A percentile compares a stretch with the other conserved stretches of the same genome.
phyloP scores from a whole-genome alignment of 64 coral and sea anemone genomes.

The Pocillopora damicornis region DNA sequence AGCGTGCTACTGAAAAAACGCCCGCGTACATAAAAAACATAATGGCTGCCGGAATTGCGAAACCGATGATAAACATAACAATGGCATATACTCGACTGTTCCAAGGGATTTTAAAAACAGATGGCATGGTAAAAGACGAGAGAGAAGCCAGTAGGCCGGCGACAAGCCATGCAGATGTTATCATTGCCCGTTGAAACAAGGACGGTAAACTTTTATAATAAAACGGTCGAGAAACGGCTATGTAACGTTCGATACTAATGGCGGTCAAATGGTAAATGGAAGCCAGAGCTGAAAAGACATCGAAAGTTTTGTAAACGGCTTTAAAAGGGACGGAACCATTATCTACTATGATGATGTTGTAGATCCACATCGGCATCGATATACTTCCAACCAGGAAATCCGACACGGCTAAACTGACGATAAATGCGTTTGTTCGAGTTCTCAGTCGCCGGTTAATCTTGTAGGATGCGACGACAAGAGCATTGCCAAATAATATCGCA shows the following conservation, averaged over 20 bases:
- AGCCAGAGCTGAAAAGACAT: slow-evolving; percentile 61
- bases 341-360: slow-evolving; percentile 42
- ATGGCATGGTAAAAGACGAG: background rate
- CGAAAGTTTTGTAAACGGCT: slow-evolving; percentile 46
- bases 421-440: slow-evolving; percentile 68
- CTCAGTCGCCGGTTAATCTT: slow-evolving; percentile 45
- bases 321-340: slow-evolving; percentile 7
- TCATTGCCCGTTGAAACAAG: slow-evolving; percentile 43
- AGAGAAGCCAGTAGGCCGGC: slow-evolving; percentile 41
- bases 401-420: slow-evolving; percentile 76
- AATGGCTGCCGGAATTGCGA: slow-evolving; percentile 18
- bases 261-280: slow-evolving; percentile 71
- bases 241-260: slow-evolving; percentile 68
- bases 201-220: slow-evolving; percentile 35
- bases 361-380: slow-evolving; percentile 74
- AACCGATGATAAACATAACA: slow-evolving; percentile 16
- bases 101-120: background rate
- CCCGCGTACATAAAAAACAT: slow-evolving; percentile 31
- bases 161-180: slow-evolving; percentile 41
- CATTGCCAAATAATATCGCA: slow-evolving; percentile 52
- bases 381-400: slow-evolving; percentile 76
- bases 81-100: background rate
- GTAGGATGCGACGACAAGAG: slow-evolving; percentile 59
- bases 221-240: slow-evolving; percentile 72
- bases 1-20: slow-evolving; percentile 27